phyloP scores from a whole-genome alignment of 2,888 invertebrate species.

The Aleiodes leptofemur region DNA sequence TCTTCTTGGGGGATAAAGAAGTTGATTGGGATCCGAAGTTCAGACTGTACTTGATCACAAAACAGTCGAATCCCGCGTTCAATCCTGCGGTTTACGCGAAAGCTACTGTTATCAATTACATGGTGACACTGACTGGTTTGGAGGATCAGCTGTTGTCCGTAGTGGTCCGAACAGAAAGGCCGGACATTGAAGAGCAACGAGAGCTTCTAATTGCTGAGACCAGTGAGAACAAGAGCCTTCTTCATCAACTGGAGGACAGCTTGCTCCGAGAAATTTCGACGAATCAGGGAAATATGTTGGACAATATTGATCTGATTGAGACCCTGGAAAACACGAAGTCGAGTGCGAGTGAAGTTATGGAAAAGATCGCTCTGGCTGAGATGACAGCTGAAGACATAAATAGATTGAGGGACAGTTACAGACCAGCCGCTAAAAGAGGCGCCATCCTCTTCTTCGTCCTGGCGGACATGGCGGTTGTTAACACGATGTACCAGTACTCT shows the following conservation, averaged over 20 bases:
- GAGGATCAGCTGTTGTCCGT: slow-evolving; percentile 94
- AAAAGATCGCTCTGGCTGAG: slow-evolving; percentile 86
- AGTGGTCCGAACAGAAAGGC: slow-evolving; percentile 90
- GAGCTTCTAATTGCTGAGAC: slow-evolving; percentile 90
- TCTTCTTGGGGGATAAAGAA: slow-evolving; percentile 91
- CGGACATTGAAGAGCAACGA: slow-evolving; percentile 92
- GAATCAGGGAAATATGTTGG: slow-evolving; percentile 94
- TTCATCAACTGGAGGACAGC: slow-evolving; percentile 91
- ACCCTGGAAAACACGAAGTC: slow-evolving; percentile 93
- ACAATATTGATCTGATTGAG: slow-evolving; percentile 89
- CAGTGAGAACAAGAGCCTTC: slow-evolving; percentile 88
- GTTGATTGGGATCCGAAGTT: slow-evolving; percentile 93
- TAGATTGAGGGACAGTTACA: slow-evolving; percentile 88
- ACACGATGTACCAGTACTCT: slow-evolving; percentile 95
- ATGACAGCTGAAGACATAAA: slow-evolving; percentile 90
- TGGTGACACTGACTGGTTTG: slow-evolving; percentile 89
- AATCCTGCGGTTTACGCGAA: slow-evolving; percentile 91
- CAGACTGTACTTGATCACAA: slow-evolving; percentile 92
- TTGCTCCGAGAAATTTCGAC: slow-evolving; percentile 89
- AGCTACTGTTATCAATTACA: slow-evolving; percentile 93
- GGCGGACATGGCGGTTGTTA: slow-evolving; percentile 92
- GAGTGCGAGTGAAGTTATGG: slow-evolving; percentile 87
- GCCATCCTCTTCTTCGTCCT: slow-evolving; percentile 94
- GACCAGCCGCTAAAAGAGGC: slow-evolving; percentile 89
- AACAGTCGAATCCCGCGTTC: slow-evolving; percentile 91